phyloP scores from a whole-genome alignment of 1,140 invertebrate species.

The Drosophila grimshawi region DNA sequence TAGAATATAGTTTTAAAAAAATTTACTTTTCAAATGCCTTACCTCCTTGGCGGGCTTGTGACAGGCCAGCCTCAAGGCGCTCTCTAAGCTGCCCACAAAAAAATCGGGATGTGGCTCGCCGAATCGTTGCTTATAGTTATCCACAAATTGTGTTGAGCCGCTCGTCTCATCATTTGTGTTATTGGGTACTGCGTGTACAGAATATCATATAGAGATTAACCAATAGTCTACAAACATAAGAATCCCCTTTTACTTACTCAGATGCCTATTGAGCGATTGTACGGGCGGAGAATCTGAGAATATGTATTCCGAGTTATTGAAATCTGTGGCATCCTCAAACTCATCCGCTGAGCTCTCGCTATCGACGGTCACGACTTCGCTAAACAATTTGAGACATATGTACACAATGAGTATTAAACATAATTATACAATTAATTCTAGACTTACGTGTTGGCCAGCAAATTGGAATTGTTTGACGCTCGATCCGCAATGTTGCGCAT shows the following conservation, averaged over 20 bases:
- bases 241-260: conserved; percentile 89
- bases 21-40: not conserved
- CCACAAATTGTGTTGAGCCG: conserved; percentile 93
- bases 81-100: conserved; percentile 94
- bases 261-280: conserved; percentile 89
- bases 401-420: conserved; percentile 1
- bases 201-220: not conserved
- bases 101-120: conserved; percentile 94
- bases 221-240: not conserved
- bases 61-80: conserved; percentile 95
- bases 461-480: conserved; percentile 51
- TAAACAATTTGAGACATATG: conserved; percentile 12
- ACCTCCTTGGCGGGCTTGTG: conserved; percentile 94
- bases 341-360: conserved; percentile 92
- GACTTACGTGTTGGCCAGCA: conserved; percentile 52
- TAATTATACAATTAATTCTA: not conserved
- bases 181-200: conserved; percentile 90
- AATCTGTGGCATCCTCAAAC: conserved; percentile 93
- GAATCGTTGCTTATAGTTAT: conserved; percentile 92
- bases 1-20: not conserved
- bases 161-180: conserved; percentile 93
- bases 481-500: conserved; percentile 59
- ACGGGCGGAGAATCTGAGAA: conserved; percentile 91
- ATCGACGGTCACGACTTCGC: conserved; percentile 80
- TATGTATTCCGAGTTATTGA: conserved; percentile 93